Evolutionary conservation across 2,888 invertebrate genomes (phyloP), one percentile per base, ranked within the genome.

Genomic region (Tetramorium bicarinatum): DNA sequence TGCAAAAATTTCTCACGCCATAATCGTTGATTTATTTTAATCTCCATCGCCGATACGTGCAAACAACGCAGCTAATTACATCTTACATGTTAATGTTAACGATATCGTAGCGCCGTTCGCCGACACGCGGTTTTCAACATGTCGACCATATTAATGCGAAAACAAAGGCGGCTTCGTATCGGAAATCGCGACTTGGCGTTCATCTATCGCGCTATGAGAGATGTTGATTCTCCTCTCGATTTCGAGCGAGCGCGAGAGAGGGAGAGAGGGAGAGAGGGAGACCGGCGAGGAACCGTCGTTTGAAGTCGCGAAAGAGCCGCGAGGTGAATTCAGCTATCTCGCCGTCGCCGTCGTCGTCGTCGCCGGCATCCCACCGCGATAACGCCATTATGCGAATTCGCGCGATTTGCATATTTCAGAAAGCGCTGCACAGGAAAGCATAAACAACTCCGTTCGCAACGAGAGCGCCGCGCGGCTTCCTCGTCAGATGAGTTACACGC

Each of bases 401-500:
- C 93, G 92, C 91, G 93, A 94, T 94, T 94, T 94, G 94, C 94
- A 94, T 94, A 94, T 94, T 94, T 94, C 94, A 94, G 94, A 94
- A 93, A 94, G 92, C 93, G 93, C 91, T 91, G 91, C 92, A 93
- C 94, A 94, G 94, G 94, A 94, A 94, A 94, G 93, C 94, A 94
- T 94, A 94, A 94, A 94, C 94, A 94, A 94, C 93, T 92, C 92
- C 89, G 91, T 89, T 91, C 85, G 88, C 90, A 89, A 90, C 90
- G 90, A 89, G 89, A 89, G 90, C 85, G 86, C 83, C 88, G 91
- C 88, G 91, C 90, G 91, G 92, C 92, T 93, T 93, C 94, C 91
- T 93, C 92, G 92, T 91, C 92, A 93, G 94, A 94, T 93, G 94
- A 94, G 94, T 94, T 94, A 94, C 93, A 92, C 92, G 92, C 93